Percentiles rank a stretch among this genome's conserved stretches.
Conservation (phyloP, 2,113 vertebrate genomes). For the Zapus hudsonius region DNA sequence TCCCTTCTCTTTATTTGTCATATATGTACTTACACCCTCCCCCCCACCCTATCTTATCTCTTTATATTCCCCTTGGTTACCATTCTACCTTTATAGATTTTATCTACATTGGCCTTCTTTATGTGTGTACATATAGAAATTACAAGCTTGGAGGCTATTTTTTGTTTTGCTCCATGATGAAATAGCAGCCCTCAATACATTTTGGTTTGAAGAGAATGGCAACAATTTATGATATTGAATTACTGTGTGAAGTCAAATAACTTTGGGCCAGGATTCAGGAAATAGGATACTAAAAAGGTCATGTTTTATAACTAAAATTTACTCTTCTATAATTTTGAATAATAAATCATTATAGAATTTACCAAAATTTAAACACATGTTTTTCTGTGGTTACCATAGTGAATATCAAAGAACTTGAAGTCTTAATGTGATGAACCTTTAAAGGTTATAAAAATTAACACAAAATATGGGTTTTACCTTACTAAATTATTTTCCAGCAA, state of each 20-base stretch:
- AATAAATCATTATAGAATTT: conserved; percentile 64
- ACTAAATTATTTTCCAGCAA: conserved; percentile 23
- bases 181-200: conserved; percentile 41
- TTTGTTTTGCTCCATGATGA: neutral
- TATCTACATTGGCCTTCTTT: no score
- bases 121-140: no score
- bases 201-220: conserved; percentile 53
- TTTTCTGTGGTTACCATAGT: conserved; percentile 39
- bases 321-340: conserved; percentile 72
- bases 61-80: no score
- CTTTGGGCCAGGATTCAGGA: conserved; percentile 65
- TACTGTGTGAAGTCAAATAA: conserved; percentile 52
- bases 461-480: conserved; percentile 37
- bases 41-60: no score
- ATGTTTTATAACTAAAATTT: conserved; percentile 75
- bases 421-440: conserved; percentile 40
- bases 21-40: no score
- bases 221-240: conserved; percentile 55
- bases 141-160: neutral
- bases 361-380: conserved; percentile 51
- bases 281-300: conserved; percentile 69
- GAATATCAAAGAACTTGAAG: conserved; percentile 58
- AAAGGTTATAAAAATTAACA: neutral
- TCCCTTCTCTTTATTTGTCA: no score
- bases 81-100: no score